Evolutionary conservation across 2,888 invertebrate genomes (phyloP), one percentile per base, ranked within the genome.

Genomic region (Drosophila algonquin): DNA sequence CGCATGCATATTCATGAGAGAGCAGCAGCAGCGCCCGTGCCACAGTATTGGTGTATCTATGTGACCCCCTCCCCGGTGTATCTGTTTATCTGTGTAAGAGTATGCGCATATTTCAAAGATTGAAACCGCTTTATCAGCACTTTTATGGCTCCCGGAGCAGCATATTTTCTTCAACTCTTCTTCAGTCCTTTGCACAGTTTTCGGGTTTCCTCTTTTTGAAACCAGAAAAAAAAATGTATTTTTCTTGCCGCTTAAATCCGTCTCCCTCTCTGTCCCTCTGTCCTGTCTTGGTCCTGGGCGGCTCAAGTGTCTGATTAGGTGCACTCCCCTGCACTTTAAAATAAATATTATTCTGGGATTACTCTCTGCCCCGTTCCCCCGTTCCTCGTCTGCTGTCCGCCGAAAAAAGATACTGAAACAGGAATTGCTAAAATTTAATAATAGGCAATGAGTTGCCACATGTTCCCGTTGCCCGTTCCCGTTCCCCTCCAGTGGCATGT

Each of bases 341-440:
- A 90, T 85, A 81, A 90, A 91, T 90, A 91, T 91, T 90, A 69
- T 89, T 79, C 67, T 87, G 89, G 81, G 85, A 84, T 87, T 89
- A 84, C 61, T 86, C 57, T 30, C 64, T 71, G 59, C 72, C 8
- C 54, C 71, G 73, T 9, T 61, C 35, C 47, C 1, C 14, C 6
- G 5, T 14, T 21, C 21, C 21, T 3, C 21, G 21, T 6, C 40
- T 40, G 40, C 40, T 35, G 76, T 76, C 79, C 79, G 70, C 59
- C 63, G 69, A 63, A 77, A 63, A 77, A 75, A 74, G 65, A 63
- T 70, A 75, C 63, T 63, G 58, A 56, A 47, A 50, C 30, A 51
- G 40, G 68, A 77, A 86, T 88, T 86, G 86, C 79, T 72, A 75
- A 86, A 57, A 70, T 81, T 77, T 82, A 67, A 67, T 76, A 80